Evolutionary conservation across 2,113 vertebrate species (phyloP).

Genomic region (Ascaphus truei): DNA sequence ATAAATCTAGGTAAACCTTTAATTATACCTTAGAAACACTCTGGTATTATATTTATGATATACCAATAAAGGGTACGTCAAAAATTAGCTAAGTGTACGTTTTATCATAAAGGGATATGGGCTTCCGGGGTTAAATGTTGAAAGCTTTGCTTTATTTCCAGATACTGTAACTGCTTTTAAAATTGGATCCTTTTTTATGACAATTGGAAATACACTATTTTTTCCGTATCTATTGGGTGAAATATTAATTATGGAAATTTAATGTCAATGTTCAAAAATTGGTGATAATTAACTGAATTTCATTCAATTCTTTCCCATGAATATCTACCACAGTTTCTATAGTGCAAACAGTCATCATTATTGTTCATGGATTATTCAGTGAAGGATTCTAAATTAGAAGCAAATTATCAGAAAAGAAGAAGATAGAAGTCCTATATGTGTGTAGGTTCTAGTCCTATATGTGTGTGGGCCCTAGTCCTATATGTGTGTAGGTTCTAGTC

Average conservation of each 20-base stretch:
- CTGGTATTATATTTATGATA: constrained; percentile 53
- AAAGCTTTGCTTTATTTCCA: constrained; percentile 19
- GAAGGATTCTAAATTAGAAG: constrained; percentile 15
- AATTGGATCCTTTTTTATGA: constrained; percentile 25
- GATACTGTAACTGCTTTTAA: constrained; percentile 35
- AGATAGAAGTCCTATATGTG: no score
- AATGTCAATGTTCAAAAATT: neutral
- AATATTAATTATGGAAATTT: neutral
- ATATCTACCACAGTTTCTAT: constrained; percentile 9
- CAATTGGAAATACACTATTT: constrained; percentile 29
- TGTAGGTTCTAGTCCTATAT: no score
- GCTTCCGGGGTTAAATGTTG: constrained; percentile 39
- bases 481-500: no score
- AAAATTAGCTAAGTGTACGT: constrained; percentile 53
- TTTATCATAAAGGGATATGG: constrained; percentile 41
- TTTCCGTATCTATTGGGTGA: neutral
- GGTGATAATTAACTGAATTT: constrained; percentile 18
- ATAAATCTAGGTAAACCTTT: constrained; percentile 68
- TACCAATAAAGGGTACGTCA: constrained; percentile 57
- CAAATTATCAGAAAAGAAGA: neutral
- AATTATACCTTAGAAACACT: constrained; percentile 59
- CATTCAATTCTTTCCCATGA: neutral
- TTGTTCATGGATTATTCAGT: constrained; percentile 10
- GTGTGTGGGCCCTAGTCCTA: no score
- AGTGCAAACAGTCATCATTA: neutral